A percentile compares a stretch with the other conserved stretches of the same genome.
These are phyloP conservation scores for Melopsittacus undulatus DNA, from an alignment of 2,797 vertebrate genomes.

Conservation along the genomic window DNA sequence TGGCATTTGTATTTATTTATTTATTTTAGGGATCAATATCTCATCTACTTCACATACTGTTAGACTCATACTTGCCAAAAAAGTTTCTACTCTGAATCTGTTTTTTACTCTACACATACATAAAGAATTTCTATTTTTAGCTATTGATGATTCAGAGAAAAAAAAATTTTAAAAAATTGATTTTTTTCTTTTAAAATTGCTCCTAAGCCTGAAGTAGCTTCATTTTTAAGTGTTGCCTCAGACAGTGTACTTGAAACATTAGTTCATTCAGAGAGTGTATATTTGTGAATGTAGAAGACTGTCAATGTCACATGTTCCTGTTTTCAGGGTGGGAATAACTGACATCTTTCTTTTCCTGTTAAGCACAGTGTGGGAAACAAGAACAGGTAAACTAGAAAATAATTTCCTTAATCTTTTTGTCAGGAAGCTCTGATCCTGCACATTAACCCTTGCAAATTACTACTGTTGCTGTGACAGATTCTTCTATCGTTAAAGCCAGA, in stretches of 20 bases:
- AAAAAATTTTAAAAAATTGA: neutral
- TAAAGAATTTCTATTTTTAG: constrained; percentile 22
- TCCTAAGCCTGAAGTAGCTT: constrained; percentile 7
- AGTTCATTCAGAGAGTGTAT: neutral
- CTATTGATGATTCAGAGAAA: constrained; percentile 16
- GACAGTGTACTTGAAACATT: neutral
- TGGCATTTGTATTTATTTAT: neutral
- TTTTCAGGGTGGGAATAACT: neutral
- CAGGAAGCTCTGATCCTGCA: neutral
- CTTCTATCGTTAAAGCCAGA: neutral
- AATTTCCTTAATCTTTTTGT: neutral
- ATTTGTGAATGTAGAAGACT: neutral
- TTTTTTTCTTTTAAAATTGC: neutral
- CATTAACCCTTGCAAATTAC: neutral
- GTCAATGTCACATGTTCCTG: neutral
- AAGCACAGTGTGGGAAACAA: neutral
- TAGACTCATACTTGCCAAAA: constrained; percentile 27
- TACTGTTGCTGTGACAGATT: neutral
- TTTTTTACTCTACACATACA: neutral
- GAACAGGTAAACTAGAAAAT: neutral
- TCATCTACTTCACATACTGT: constrained; percentile 33
- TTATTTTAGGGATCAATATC: constrained; percentile 49
- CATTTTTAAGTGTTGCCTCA: constrained; percentile 27
- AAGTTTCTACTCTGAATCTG: constrained; percentile 23
- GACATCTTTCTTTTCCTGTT: neutral